Conservation (phyloP, 2,888 invertebrate genomes). For the Antitype chi region DNA sequence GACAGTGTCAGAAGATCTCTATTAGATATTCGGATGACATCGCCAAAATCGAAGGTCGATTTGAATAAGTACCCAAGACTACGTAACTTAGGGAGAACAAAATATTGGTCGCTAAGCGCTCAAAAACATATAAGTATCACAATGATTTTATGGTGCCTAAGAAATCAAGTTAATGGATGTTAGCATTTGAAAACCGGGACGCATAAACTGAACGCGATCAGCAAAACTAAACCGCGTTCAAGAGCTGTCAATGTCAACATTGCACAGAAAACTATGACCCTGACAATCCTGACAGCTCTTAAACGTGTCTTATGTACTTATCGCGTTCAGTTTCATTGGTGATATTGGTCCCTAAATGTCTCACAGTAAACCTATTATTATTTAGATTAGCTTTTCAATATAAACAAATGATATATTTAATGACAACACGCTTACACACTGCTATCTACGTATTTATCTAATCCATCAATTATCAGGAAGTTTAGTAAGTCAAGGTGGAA, state of each 20-base stretch:
- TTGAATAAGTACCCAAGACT: background rate
- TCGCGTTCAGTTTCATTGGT: too few species aligned
- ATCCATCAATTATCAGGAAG: conserved; percentile 60
- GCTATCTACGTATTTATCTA: conserved; percentile 54
- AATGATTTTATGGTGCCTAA: background rate
- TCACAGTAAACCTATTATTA: background rate
- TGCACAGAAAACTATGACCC: too few species aligned
- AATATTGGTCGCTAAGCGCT: background rate
- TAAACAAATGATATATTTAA: conserved; percentile 34
- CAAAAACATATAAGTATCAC: background rate
- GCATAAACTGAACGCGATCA: background rate
- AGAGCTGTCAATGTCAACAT: too few species aligned
- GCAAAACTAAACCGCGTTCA: too few species aligned
- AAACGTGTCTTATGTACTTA: too few species aligned
- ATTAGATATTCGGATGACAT: background rate
- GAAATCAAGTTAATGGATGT: background rate
- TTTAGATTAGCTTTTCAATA: conserved; percentile 25
- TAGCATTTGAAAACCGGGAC: background rate
- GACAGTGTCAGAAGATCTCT: background rate
- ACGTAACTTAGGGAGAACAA: background rate
- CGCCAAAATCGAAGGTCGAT: background rate
- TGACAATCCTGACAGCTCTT: too few species aligned
- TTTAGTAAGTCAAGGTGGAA: conserved; percentile 69
- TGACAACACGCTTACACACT: conserved; percentile 7
- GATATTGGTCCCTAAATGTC: background rate